phyloP scores from a whole-genome alignment of 2,113 vertebrate species.

The Desmodus rotundus region DNA sequence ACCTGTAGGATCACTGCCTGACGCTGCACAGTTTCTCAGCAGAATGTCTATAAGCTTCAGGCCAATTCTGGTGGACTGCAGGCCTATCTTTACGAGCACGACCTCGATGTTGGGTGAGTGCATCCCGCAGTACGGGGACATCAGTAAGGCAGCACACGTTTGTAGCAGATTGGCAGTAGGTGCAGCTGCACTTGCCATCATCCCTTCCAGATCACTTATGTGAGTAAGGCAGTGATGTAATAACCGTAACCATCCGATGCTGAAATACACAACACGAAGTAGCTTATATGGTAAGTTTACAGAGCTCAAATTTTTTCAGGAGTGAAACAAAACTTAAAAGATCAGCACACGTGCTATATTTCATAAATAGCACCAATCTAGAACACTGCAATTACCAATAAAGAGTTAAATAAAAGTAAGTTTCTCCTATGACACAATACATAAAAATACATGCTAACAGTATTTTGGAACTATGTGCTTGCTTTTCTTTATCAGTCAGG shows the following conservation, averaged over 20 bases:
- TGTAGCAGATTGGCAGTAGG: conserved; percentile 97
- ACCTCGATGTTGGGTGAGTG: conserved; percentile 99
- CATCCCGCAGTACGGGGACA: conserved; percentile 99
- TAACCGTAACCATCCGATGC: conserved; percentile 97
- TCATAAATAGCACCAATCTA: neutral
- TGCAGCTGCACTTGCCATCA: conserved; percentile 98
- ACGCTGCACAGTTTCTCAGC: conserved; percentile 96
- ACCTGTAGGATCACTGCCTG: conserved; percentile 97
- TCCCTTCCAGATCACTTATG: conserved; percentile 95
- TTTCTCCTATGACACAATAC: neutral
- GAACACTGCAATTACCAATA: neutral
- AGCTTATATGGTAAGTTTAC: neutral
- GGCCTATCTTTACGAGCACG: conserved; percentile 96
- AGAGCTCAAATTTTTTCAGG: neutral
- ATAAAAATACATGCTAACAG: neutral
- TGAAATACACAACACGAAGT: conserved; percentile 73
- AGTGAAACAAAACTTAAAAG: neutral
- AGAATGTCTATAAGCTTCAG: conserved; percentile 98
- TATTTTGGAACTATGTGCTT: neutral
- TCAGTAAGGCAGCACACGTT: conserved; percentile 95
- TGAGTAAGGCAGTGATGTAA: conserved; percentile 98
- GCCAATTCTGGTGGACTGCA: conserved; percentile 96
- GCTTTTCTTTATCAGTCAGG: neutral
- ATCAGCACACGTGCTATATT: neutral
- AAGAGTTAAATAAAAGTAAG: neutral